Percentiles rank a stretch among this genome's conserved stretches.
Conservation (phyloP, 2,113 vertebrate species). For the Ranitomeya imitator region DNA sequence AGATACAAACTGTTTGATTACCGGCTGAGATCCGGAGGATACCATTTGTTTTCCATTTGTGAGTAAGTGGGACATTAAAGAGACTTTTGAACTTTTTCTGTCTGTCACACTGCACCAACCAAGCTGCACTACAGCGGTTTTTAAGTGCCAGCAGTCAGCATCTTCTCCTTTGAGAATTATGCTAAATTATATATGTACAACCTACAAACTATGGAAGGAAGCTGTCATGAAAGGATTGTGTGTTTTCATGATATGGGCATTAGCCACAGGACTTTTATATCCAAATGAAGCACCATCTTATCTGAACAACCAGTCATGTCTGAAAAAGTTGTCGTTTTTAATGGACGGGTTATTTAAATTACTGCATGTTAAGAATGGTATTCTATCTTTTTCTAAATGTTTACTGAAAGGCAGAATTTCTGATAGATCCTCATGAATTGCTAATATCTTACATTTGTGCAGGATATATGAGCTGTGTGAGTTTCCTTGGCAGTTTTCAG, state of each 20-base stretch:
- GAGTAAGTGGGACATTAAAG: no score
- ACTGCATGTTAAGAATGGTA: not conserved
- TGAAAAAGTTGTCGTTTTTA: not conserved
- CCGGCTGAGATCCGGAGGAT: no score
- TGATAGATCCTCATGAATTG: conserved; percentile 24
- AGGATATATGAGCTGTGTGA: conserved; percentile 14
- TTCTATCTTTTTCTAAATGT: not conserved
- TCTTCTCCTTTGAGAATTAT: not conserved
- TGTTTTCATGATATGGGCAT: not conserved
- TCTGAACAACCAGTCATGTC: not conserved
- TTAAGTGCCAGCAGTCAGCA: no score
- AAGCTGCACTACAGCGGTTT: no score
- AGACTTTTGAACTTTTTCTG: no score
- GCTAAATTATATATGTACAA: not conserved
- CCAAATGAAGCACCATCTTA: not conserved
- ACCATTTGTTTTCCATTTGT: no score
- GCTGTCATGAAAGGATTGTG: not conserved
- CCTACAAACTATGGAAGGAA: not conserved
- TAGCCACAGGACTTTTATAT: not conserved
- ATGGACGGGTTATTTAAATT: not conserved
- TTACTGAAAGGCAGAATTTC: not conserved
- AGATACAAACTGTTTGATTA: no score
- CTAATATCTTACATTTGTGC: not conserved
- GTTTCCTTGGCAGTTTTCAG: not conserved
- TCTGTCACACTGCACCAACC: no score